Base-by-base conservation (phyloP, 92 coral and sea anemone species). In the Heliopora coerulea region DNA sequence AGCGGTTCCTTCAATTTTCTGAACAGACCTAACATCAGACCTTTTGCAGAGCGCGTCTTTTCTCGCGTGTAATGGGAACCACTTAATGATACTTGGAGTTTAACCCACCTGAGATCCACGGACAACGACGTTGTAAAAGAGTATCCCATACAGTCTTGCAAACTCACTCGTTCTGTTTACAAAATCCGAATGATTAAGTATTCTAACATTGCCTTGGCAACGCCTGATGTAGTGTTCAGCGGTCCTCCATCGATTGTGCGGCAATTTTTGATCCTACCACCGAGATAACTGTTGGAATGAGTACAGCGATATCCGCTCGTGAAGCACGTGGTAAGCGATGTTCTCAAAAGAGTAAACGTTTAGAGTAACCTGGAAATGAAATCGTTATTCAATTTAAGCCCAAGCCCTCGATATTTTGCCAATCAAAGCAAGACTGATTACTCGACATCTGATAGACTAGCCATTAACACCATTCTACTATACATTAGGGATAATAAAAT, bases 91-190 rank as follows among this genome's bases (percentile, higher is more conserved):
- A n/a, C n/a, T n/a, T n/a, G n/a, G n/a, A n/a, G 3, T 4, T 39
- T 44, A 19, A 72, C 79, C 40, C 59, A 95, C 99, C 99, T 95
- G 99, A 41, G 99, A 83, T 11, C 99, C 99, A 59, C 99, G 95
- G 15, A 96, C 90, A 52, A 95, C 86, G 49, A 95, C 99, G 25
- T 87, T 83, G 64, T 73, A 95, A 79, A 95, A 95, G 54, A 95
- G 61, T 78, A 95, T 95, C 85, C 99, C 99, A 90, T 85, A 95
- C 15, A 95, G 84, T 78, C 99, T 95, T 73, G 99, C 99, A 1
- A 95, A 84, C 84, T 95, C 99, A 81, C 99, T 95, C 8, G 99
- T 95, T 46, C 93, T 87, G 68, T 91, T 96, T 62, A 95, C 83
- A 26, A 95, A 86, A 83, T 95, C 96, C 65, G 89, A 68, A 39